Evolutionary conservation across 2,888 invertebrate genomes (phyloP), one percentile per base, ranked within the genome.

Genomic region (Limnephilus marmoratus): DNA sequence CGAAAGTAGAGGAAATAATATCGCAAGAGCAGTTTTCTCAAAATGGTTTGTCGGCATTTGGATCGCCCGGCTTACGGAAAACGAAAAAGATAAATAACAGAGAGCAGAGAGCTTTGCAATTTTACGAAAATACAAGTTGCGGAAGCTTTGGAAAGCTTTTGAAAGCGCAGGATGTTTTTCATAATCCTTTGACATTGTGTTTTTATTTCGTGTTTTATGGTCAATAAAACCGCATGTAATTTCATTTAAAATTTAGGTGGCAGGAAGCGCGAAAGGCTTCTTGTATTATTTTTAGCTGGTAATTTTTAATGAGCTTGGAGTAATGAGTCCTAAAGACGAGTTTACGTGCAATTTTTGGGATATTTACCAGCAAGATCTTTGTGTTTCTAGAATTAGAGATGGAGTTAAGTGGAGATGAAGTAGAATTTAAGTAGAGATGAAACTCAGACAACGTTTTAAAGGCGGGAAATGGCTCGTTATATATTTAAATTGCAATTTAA

Each of bases 131-230:
- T 80, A 89, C 88, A 89, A 89, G 88, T 89, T 89, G 88, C 24
- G 88, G 88, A 80, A 80, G 87, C 87, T 87, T 53, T 5, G 53
- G 31, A 87, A 87, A 87, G 88, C 88, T 89, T 89, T 89, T 89
- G 88, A 89, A 89, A 89, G 88, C 68, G 88, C 88, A 89, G 81
- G 88, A 89, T 89, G 88, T 89, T 89, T 68, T 89, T 89, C 88
- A 89, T 80, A 89, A 89, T 89, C 88, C 80, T 89, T 89, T 89
- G 80, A 89, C 88, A 89, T 89, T 81, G 68, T 89, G 80, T 31
- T 89, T 89, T 80, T 34, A 37, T 31, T 89, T 80, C 80, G 68
- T 89, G 34, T 68, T 82, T 31, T 82, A 82, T 34, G 82, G 82
- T 31, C 82, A 68, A 68, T 68, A 68, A 68, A 68, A 68, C 68